Base-by-base conservation (phyloP, 2,113 vertebrate genomes). In the Laticauda laticaudata region DNA sequence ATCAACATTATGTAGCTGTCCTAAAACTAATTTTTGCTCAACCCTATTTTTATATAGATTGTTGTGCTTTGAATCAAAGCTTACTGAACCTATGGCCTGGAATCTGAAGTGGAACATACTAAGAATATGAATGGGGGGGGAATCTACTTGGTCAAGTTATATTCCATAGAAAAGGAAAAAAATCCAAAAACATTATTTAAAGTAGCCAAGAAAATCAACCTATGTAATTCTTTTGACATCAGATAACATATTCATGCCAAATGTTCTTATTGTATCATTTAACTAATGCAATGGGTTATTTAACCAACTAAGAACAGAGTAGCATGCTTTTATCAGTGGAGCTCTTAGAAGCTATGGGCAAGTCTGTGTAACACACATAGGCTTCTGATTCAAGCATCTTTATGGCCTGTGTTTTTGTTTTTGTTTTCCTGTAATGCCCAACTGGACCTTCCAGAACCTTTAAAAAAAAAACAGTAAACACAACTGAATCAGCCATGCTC, bases 401-500 rank as follows among this genome's bases (percentile, higher is more conserved):
- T 96, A 96, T 95, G 96, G 96, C 93, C 95, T 95, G 96, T 93
- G 88, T 95, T 15, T n/a, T n/a, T n/a, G 93, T 90, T 95, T 15
- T n/a, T n/a, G 14, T 5, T 15, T 15, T 15, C 69, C 94, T 93
- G 95, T 56, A 54, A 97, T 85, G 94, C 95, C 51, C 55, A 93
- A 95, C 94, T 94, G 91, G 95, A 97, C 92, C 85, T 95, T 95
- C 95, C 94, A 87, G 92, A 87, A 95, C 93, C 92, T 93, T 23
- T 2, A 96, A 94, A 97, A 96, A 94, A 94, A 97, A 96, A 94
- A 97, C 95, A 95, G 94, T 97, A 97, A 97, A 96, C 92, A 93
- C 94, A 95, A 93, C 5, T 96, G 92, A 92, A 95, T 94, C 75
- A 95, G 92, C 94, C 95, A 94, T 95, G 94, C 95, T 94, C 96